Evolutionary conservation across 2,797 vertebrate genomes (phyloP), one percentile per base, ranked within the genome.

Genomic region (Steatocranus sp.): DNA sequence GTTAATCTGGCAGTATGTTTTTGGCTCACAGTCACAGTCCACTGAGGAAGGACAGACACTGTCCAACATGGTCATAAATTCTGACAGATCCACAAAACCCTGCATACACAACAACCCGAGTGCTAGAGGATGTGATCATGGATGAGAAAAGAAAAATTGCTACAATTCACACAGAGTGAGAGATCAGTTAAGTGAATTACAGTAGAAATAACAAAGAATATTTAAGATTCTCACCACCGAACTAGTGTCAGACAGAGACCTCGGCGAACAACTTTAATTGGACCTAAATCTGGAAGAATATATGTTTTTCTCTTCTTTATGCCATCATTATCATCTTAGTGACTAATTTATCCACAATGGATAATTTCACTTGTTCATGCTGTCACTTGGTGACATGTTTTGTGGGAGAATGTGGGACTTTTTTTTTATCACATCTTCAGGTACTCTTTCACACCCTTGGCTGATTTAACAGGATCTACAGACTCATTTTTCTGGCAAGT

Each of bases 11-110:
- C 58, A 78, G 75, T 68, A 53, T 32, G 70, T 54, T 74, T 89
- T 73, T 86, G 50, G 74, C 53, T 61, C 53, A 38, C n/a, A 68
- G 75, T 86, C 83, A 82, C 82, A 88, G 79, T 83, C 79, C 74
- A 8, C 75, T 38, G 38, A 50, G 56, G 46, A 73, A 41, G 73
- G 54, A 74, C 46, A 68, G 41, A 58, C 75, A 77, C 4, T 23
- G 51, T 87, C 32, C 61, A 61, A 82, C 70, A 38, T 51, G 8
- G 76, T 48, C 38, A 53, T 38, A 48, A 11, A 83, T 81, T 78
- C n/a, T 86, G 76, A 83, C 79, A 80, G 43, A 61, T 76, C 30
- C 75, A 81, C 79, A 74, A 61, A 46, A 11, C 8, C 32, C 32
- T 49, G 63, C 36, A 8, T 56, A 27, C 41, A 49, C 48, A 74